phyloP scores from a whole-genome alignment of 1,140 invertebrate genomes.

The Cydia pomonella region DNA sequence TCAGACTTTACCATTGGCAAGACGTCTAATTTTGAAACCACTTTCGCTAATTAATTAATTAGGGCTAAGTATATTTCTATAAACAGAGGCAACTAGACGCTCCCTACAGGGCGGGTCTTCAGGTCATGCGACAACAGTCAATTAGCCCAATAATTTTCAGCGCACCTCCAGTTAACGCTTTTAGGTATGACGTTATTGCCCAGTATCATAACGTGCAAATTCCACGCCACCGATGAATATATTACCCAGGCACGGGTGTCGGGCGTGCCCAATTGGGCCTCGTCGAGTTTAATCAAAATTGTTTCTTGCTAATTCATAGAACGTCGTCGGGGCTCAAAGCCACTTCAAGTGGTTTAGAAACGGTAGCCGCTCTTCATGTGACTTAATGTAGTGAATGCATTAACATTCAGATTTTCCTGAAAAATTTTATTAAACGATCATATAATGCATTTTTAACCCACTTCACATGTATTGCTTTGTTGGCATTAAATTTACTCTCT shows the following conservation, averaged over 20 bases:
- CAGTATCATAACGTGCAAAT: constrained; percentile 5
- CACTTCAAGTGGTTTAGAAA: constrained; percentile 2
- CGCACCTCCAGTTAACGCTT: constrained; percentile 29
- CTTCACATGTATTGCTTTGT: neutral
- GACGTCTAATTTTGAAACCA: neutral
- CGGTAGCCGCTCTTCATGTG: neutral
- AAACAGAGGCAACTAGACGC: neutral
- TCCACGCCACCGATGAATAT: constrained; percentile 19
- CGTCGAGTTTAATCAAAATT: constrained; percentile 1
- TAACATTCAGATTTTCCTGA: too few species aligned
- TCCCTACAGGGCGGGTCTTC: constrained; percentile 10
- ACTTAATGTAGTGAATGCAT: neutral
- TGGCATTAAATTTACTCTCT: too few species aligned
- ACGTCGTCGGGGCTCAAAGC: neutral
- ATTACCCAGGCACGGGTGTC: neutral
- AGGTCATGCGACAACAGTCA: constrained; percentile 31
- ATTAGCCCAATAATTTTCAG: constrained; percentile 28
- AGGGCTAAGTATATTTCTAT: neutral
- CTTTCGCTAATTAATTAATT: neutral
- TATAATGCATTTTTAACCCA: neutral
- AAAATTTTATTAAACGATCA: too few species aligned
- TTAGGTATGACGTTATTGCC: constrained; percentile 25
- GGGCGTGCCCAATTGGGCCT: constrained; percentile 7
- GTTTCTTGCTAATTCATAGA: constrained; percentile 21
- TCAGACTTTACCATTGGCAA: neutral